Percentiles rank a stretch among this genome's conserved stretches.
These are phyloP conservation scores for Parthenolecanium corni DNA, from an alignment of 2,888 invertebrate genomes.

Conservation along the genomic window DNA sequence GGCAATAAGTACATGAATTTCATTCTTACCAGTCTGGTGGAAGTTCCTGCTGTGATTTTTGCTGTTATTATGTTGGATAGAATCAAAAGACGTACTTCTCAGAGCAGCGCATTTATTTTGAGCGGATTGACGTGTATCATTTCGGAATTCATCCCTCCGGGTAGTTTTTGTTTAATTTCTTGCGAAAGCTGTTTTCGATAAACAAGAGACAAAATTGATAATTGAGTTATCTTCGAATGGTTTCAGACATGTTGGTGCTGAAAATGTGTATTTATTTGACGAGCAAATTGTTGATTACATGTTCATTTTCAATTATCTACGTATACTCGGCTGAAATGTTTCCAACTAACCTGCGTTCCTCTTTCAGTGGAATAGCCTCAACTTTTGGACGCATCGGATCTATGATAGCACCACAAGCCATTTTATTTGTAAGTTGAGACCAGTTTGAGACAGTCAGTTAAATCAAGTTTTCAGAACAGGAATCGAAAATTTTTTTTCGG, in stretches of 20 bases:
- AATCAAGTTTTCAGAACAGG: too few species aligned
- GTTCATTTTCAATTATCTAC: conserved; percentile 29
- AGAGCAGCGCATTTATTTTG: conserved; percentile 32
- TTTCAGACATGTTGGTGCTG: too few species aligned
- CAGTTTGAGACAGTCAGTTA: too few species aligned
- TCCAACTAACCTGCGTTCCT: conserved; percentile 30
- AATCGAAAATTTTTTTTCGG: too few species aligned
- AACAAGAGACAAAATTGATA: too few species aligned
- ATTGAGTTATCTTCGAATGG: too few species aligned
- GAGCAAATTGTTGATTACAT: conserved; percentile 30
- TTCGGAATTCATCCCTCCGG: conserved; percentile 47
- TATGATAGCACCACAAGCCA: conserved; percentile 30
- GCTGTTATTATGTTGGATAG: conserved; percentile 33
- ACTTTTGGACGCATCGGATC: conserved; percentile 31
- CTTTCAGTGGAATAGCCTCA: conserved; percentile 28
- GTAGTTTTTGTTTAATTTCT: conserved; percentile 37
- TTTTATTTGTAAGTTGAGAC: conserved; percentile 28
- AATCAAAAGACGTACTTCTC: conserved; percentile 32
- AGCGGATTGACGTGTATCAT: conserved; percentile 41
- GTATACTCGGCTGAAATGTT: conserved; percentile 31
- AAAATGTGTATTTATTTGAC: too few species aligned
- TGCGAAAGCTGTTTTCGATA: too few species aligned
- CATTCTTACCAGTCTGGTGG: conserved; percentile 41
- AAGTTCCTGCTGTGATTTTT: conserved; percentile 36
- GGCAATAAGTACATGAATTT: conserved; percentile 69